Base-by-base conservation (phyloP, 2,888 invertebrate genomes). In the Lysandra bellargus region DNA sequence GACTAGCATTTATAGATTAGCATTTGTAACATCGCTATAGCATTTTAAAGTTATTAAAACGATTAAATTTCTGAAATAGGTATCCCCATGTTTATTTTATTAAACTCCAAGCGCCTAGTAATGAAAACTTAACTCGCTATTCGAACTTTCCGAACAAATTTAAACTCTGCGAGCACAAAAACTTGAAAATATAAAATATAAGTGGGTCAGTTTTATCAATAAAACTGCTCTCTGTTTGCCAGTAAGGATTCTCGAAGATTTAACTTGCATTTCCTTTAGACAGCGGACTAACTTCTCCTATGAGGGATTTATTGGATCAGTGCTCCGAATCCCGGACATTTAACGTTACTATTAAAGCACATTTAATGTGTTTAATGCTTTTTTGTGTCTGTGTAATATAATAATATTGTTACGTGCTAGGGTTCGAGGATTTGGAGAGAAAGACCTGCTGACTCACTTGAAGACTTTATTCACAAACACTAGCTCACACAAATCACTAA, bases 201-300 rank as follows among this genome's bases (percentile, higher is more conserved):
- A 69, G 33, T 69, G 33, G 69, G 69, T 69, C 69, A 37, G 69
- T 69, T 69, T 69, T 69, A 69, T 69, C 69, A 69, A 69, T 69
- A 69, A 69, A 69, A 37, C 23, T 64, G 69, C 69, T 69, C 30
- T 69, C 33, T 69, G 69, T 69, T 76, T 53, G 53, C 74, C 44
- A 23, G 74, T 14, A 14, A 76, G 76, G 57, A 76, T 53, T 76
- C 53, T 53, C 33, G 76, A 57, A 53, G 76, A 76, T 76, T 76
- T 76, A 53, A 76, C 76, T 53, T 57, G 76, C 76, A 76, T 57
- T 76, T 76, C 76, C 76, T 57, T 76, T 76, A 76, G 33, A 57
- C 57, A 53, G 76, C 23, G 76, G 57, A 76, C 76, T 76, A 76
- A 76, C 76, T 76, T 76, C 33, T 76, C 76, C 76, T 76, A 76